Evolutionary conservation across 2,888 invertebrate species (phyloP), one percentile per base, ranked within the genome.

Genomic region (Mythimna lalbum): DNA sequence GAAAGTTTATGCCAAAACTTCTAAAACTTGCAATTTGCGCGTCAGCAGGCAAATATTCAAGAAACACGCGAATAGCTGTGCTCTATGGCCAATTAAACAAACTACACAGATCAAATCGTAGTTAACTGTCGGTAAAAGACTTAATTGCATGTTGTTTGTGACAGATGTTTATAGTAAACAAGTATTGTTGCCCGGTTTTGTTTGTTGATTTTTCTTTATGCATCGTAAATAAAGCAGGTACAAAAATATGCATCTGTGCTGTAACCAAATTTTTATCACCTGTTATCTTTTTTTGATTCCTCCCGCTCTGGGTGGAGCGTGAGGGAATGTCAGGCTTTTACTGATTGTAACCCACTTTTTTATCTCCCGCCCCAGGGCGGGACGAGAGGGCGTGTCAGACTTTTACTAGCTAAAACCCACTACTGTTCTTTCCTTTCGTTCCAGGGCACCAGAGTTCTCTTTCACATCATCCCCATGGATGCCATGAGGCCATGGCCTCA

Each of bases 131-230:
- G 17, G 69, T 66, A 57, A 63, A 60, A 50, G 17, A 62, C 23
- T 52, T 75, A 70, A 70, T 80, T 67, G 59, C 50, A 52, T 43
- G 63, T 49, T 36, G 63, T 67, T 63, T 71, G 59, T 64, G 69
- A 59, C 63, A 75, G 67, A 74, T 70, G 69, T 77, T 77, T 70
- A 17, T 47, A 53, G 31, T 69, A 55, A 69, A 77, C 73, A 53
- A 43, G 49, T 47, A 17, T 72, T 66, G 39, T 27, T 31, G 17
- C 53, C 23, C 67, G 72, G 36, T 17, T 60, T 49, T 59, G 73
- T 63, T 67, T 49, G 47, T 47, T 19, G 4, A 17, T 31, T 31
- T 59, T 59, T 67, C 31, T 52, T 33, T 63, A 2, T 56, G n/a
- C 14, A 33, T 17, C 7, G 31, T 6, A 53, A 43, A 57, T 52